Percentiles rank a stretch among this genome's conserved stretches.
These are phyloP conservation scores for Musca vetustissima DNA, from an alignment of 1,140 invertebrate genomes.

Conservation along the genomic window DNA sequence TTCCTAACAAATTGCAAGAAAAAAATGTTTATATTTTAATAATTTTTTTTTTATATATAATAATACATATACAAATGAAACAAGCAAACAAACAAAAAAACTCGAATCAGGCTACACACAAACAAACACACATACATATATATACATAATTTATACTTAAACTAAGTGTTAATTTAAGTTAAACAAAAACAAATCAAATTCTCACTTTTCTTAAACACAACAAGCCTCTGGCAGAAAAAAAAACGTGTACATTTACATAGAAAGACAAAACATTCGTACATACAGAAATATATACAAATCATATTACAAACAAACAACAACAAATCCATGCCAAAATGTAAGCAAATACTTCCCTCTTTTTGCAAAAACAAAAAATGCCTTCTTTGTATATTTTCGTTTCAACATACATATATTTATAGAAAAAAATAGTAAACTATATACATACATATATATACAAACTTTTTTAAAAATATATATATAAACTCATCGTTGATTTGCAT, in stretches of 20 bases:
- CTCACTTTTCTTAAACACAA: not conserved
- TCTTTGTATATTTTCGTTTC: not conserved
- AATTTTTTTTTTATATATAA: conserved; percentile 9
- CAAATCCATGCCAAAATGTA: not conserved
- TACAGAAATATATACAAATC: not conserved
- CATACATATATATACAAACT: not conserved
- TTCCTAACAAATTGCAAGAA: not conserved
- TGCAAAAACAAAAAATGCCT: not conserved
- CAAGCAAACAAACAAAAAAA: conserved; percentile 5
- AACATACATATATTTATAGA: too few species aligned
- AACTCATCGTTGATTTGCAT: too few species aligned
- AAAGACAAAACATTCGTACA: not conserved
- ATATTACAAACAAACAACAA: conserved; percentile 1
- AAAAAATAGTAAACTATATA: not conserved
- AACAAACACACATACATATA: not conserved
- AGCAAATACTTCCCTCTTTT: not conserved
- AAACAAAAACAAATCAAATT: conserved; percentile 8
- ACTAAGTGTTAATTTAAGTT: conserved; percentile 22
- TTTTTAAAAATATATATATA: too few species aligned
- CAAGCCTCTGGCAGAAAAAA: too few species aligned
- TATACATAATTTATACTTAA: too few species aligned
- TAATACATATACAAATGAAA: not conserved
- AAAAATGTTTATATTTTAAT: not conserved
- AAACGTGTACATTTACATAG: too few species aligned
- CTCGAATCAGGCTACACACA: conserved; percentile 15